A percentile compares a stretch with the other conserved stretches of the same genome.
phyloP scores from a whole-genome alignment of 2,888 invertebrate species.

The Melieria omissa region DNA sequence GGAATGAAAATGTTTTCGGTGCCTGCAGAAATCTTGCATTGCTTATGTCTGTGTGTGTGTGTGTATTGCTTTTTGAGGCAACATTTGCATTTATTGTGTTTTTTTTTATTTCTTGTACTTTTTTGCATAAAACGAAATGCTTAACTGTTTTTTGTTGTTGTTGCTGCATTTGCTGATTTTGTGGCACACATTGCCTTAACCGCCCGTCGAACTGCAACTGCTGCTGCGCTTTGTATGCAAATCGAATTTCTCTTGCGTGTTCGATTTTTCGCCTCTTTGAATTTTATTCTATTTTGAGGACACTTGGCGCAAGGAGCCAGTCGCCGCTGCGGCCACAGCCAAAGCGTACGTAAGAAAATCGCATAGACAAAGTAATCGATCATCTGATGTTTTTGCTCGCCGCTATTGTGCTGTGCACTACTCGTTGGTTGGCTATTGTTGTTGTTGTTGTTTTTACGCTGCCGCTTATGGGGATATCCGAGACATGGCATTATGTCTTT shows the following conservation, averaged over 20 bases:
- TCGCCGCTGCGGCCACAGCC: not conserved
- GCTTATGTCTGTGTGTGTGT: not conserved
- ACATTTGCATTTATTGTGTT: too few species aligned
- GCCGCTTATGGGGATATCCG: slow-evolving; percentile 14
- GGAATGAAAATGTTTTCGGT: not conserved
- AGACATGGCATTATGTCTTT: slow-evolving; percentile 42
- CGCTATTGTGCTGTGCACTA: too few species aligned
- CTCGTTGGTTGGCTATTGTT: slow-evolving; percentile 6
- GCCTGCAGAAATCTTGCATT: not conserved
- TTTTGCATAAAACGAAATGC: too few species aligned
- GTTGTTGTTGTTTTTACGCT: not conserved
- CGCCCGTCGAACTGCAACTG: not conserved
- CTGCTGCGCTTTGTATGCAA: slow-evolving; percentile 35
- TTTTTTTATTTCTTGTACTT: too few species aligned
- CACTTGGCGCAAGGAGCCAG: not conserved
- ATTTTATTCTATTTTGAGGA: not conserved
- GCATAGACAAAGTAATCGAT: slow-evolving; percentile 42
- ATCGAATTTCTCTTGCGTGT: slow-evolving; percentile 25
- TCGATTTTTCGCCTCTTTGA: not conserved
- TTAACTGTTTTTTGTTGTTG: too few species aligned
- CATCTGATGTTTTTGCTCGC: slow-evolving; percentile 27
- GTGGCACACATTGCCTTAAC: not conserved
- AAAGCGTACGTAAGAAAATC: not conserved
- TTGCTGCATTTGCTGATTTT: too few species aligned
- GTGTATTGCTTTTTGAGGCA: too few species aligned